Evolutionary conservation across 2,888 invertebrate species (phyloP).

Genomic region (Trichopria drosophilae): DNA sequence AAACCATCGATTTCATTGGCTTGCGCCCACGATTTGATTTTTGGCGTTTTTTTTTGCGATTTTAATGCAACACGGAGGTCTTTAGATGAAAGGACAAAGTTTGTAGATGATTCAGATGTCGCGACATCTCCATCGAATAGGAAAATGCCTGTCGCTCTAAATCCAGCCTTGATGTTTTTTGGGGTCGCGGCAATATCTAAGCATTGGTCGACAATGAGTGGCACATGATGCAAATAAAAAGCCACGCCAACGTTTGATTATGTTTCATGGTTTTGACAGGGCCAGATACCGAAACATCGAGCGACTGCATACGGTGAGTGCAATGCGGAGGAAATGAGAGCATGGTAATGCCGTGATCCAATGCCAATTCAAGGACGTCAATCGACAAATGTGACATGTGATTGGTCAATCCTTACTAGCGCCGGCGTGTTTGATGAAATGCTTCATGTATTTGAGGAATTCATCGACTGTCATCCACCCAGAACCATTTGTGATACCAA

Average conservation of each 20-base stretch:
- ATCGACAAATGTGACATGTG: too few species aligned
- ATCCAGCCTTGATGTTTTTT: conserved; percentile 27
- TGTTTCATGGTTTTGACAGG: not conserved
- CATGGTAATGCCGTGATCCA: conserved; percentile 42
- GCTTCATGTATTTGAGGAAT: too few species aligned
- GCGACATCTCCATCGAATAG: conserved; percentile 26
- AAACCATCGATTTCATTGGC: too few species aligned
- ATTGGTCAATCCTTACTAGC: too few species aligned
- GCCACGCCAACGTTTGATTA: conserved; percentile 6
- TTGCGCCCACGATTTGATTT: too few species aligned
- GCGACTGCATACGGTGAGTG: conserved; percentile 30
- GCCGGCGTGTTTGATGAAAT: too few species aligned
- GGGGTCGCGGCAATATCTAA: conserved; percentile 29
- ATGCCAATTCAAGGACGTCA: conserved; percentile 37
- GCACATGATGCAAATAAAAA: conserved; percentile 27
- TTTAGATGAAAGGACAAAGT: not conserved
- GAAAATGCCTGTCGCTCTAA: conserved; percentile 24
- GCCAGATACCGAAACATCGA: conserved; percentile 1
- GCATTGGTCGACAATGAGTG: conserved; percentile 37
- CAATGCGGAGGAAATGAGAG: conserved; percentile 35
- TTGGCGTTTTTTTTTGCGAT: not conserved
- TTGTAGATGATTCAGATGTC: not conserved
- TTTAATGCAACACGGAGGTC: not conserved
- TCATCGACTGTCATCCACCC: too few species aligned
- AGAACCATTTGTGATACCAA: too few species aligned